These are phyloP conservation scores for Eupithecia subumbrata DNA, from an alignment of 2,888 invertebrate genomes.

Conservation along the genomic window DNA sequence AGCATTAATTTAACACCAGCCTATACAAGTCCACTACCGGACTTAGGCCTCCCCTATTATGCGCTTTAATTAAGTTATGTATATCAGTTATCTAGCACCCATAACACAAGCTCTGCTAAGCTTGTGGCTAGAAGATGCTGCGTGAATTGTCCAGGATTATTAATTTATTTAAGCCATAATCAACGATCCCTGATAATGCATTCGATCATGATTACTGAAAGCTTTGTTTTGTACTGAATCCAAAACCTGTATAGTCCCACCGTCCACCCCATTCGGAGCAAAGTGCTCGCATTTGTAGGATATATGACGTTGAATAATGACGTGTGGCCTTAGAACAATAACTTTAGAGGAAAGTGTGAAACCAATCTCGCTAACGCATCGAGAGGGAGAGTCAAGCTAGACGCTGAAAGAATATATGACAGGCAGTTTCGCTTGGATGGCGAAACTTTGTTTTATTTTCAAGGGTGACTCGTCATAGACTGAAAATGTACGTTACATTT, in stretches of 20 bases:
- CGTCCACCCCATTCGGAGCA: constrained; percentile 61
- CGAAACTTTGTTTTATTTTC: constrained; percentile 49
- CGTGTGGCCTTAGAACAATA: constrained; percentile 77
- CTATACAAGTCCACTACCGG: neutral
- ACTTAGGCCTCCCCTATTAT: neutral
- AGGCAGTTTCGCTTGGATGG: constrained; percentile 50
- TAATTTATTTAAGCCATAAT: too few species aligned
- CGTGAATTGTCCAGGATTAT: too few species aligned
- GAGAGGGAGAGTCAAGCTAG: constrained; percentile 58
- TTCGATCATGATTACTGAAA: neutral
- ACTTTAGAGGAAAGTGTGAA: constrained; percentile 75
- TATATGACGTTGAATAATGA: constrained; percentile 78
- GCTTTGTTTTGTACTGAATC: neutral
- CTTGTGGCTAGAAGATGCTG: too few species aligned
- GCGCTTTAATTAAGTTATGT: neutral
- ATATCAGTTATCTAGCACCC: too few species aligned
- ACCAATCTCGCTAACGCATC: constrained; percentile 73
- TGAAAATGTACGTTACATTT: constrained; percentile 28
- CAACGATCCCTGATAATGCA: too few species aligned
- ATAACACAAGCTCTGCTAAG: too few species aligned
- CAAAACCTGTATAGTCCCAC: constrained; percentile 46
- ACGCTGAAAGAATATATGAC: constrained; percentile 49
- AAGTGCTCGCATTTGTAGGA: constrained; percentile 68
- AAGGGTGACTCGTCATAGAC: constrained; percentile 24
- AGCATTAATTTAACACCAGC: too few species aligned